Base-by-base conservation (phyloP, 2,888 invertebrate genomes). In the Neoitamus cyanurus region DNA sequence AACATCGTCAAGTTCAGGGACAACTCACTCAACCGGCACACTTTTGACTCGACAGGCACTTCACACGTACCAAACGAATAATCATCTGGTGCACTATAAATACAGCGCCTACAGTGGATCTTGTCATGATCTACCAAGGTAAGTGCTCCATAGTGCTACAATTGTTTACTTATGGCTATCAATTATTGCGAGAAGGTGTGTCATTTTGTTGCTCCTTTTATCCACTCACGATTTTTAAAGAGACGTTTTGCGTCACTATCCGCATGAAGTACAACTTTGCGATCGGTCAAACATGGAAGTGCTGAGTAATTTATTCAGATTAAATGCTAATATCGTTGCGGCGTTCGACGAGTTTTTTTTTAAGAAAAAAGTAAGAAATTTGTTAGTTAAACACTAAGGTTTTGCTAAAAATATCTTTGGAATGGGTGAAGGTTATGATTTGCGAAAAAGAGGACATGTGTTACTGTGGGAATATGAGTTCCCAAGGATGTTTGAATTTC, bases 51-150 rank as follows among this genome's bases (percentile, higher is more conserved):
- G 93, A 20, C 94, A 94, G 88, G 93, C 94, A 0, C 89, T 94
- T 68, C 93, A 94, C 88, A 93, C 96, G 87, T 98, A 98, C 91
- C 95, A 96, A 3, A 95, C 96, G 85, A 96, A 96, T 89, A 97
- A 97, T 95, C 96, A 96, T 92, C 93, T 97, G 86, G 94, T 99
- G 86, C 95, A 97, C 90, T 98, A 96, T 91, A 98, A 98, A 91
- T 98, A 98, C 90, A 95, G 94, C 89, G 94, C 94, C 73, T 99
- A 98, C 90, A 95, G 97, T 15, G 97, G 97, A 84, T 95, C 95
- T 87, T 98, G 97, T 91, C 94, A 95, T 87, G 96, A 97, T 90
- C 93, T 98, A 88, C 97, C 97, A 86, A 96, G 95, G 95, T 95
- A 92, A 90, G 68, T 69, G 70, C 70, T 34, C 13, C 70, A 70